Evolutionary conservation across 2,113 vertebrate species (phyloP), one percentile per base, ranked within the genome.

Genomic region (Pampusana beccarii): DNA sequence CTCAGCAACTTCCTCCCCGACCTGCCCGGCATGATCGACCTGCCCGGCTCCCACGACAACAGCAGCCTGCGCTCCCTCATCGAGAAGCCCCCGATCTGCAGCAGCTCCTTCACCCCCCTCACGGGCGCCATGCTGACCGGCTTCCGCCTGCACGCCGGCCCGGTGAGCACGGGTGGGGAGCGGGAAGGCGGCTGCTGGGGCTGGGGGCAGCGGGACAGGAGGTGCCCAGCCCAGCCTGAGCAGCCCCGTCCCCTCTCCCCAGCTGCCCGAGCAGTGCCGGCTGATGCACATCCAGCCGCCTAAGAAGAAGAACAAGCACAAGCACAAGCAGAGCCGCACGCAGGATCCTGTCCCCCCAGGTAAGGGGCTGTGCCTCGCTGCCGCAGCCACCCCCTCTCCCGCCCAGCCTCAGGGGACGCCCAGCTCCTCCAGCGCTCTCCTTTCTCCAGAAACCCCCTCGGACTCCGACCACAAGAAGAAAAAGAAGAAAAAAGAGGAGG

Each of bases 381-480:
- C 48, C 2, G 1, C n/a, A 42, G 74, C 64, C 0, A 0, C 1
- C 9, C 17, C 33, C 19, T 8, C 13, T 19, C 26, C 29, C 4
- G 1, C 2, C 29, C 26, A 2, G 25, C 31, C 4, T 8, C 0
- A 0, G n/a, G 42, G 21, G 19, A 3, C 17, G 16, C 6, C 5
- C 2, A 0, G 36, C 86, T 92, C n/a, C 87, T 4, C 66, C 0
- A 0, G 11, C 0, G 0, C 38, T 70, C 61, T 48, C 0, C 0
- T 75, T 54, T 9, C 56, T 44, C 61, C 86, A 99, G 99, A 99
- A 98, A 99, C 99, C 3, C 99, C 99, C 7, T 99, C 99, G 16
- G 99, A 99, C 94, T 99, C 99, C 1, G 99, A 99, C 97, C 99
- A 99, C 96, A 99, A 99, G 97, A 99, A 99, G 96, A 99, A 99